Evolutionary conservation across 2,113 vertebrate genomes (phyloP).

Genomic region (Dasyurus viverrinus): DNA sequence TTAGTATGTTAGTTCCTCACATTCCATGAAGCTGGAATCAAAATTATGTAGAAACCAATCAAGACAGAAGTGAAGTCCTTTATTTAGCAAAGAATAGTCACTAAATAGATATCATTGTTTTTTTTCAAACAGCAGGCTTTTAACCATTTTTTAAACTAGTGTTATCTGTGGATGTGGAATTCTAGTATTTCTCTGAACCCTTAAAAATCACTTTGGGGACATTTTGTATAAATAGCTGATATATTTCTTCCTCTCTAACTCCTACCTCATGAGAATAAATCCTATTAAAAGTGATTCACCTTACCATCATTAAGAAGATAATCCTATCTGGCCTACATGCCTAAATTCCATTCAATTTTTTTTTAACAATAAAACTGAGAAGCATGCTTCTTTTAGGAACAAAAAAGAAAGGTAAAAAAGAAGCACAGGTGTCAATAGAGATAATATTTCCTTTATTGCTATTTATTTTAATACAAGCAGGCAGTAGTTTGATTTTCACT

Average conservation of each 20-base stretch:
- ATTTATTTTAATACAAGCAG: slow-evolving; percentile 22
- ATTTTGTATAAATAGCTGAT: slow-evolving; percentile 70
- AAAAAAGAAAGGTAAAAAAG: slow-evolving; percentile 18
- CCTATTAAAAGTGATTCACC: slow-evolving; percentile 82
- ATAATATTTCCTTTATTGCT: slow-evolving; percentile 9
- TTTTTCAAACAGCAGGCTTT: slow-evolving; percentile 43
- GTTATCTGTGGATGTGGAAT: slow-evolving; percentile 60
- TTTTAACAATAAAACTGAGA: slow-evolving; percentile 61
- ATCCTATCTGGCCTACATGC: slow-evolving; percentile 78
- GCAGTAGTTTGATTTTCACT: slow-evolving; percentile 40
- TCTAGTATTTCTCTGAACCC: slow-evolving; percentile 65
- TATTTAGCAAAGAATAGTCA: slow-evolving; percentile 30
- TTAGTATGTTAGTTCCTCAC: background rate
- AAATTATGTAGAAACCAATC: background rate
- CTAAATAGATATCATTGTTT: slow-evolving; percentile 42
- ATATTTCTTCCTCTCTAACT: slow-evolving; percentile 77
- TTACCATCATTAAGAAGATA: slow-evolving; percentile 82
- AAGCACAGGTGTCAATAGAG: slow-evolving; percentile 7
- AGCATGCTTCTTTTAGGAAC: slow-evolving; percentile 54
- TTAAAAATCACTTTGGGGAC: slow-evolving; percentile 65
- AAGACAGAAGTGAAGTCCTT: slow-evolving; percentile 22
- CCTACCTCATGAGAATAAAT: slow-evolving; percentile 76
- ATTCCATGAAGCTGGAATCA: background rate
- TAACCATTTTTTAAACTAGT: slow-evolving; percentile 43
- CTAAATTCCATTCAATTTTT: slow-evolving; percentile 57